A percentile compares a stretch with the other conserved stretches of the same genome.
Evolutionary conservation across 2,888 invertebrate species (phyloP).

Genomic region (Synergus gifuensis): DNA sequence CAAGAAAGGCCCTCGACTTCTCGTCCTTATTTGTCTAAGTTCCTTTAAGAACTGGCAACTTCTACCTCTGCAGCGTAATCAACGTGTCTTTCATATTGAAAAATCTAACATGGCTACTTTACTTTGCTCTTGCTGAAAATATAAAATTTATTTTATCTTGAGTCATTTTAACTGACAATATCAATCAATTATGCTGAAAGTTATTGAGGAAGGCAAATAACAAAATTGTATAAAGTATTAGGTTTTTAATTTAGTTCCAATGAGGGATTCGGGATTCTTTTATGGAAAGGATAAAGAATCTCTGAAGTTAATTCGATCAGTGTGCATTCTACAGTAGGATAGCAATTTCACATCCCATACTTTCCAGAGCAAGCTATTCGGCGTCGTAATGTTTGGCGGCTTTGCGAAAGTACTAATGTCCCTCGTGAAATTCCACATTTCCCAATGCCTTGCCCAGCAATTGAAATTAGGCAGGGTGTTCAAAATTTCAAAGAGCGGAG

Average conservation of each 20-base stretch:
- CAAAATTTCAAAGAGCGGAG: constrained; percentile 35
- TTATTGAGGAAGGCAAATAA: neutral
- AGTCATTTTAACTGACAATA: neutral
- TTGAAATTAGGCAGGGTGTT: constrained; percentile 40
- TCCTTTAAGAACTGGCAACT: neutral
- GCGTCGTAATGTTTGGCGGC: constrained; percentile 3
- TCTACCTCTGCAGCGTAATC: neutral
- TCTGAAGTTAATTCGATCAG: constrained; percentile 22
- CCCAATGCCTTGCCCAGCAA: constrained; percentile 23
- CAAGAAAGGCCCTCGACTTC: neutral
- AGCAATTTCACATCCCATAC: constrained; percentile 34
- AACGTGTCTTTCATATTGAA: neutral
- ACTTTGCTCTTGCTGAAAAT: neutral
- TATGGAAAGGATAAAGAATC: constrained; percentile 18
- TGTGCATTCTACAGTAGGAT: constrained; percentile 15
- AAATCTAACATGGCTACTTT: neutral
- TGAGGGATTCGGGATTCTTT: neutral
- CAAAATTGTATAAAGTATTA: neutral
- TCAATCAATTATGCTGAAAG: neutral
- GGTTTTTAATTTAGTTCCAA: constrained; percentile 5
- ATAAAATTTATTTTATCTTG: neutral
- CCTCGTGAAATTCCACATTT: constrained; percentile 41
- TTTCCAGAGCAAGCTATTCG: constrained; percentile 9
- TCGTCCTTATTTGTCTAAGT: neutral
- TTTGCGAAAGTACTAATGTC: constrained; percentile 30